These are phyloP conservation scores for Lepisosteus osseus DNA, from an alignment of 2,113 vertebrate genomes.

Conservation along the genomic window DNA sequence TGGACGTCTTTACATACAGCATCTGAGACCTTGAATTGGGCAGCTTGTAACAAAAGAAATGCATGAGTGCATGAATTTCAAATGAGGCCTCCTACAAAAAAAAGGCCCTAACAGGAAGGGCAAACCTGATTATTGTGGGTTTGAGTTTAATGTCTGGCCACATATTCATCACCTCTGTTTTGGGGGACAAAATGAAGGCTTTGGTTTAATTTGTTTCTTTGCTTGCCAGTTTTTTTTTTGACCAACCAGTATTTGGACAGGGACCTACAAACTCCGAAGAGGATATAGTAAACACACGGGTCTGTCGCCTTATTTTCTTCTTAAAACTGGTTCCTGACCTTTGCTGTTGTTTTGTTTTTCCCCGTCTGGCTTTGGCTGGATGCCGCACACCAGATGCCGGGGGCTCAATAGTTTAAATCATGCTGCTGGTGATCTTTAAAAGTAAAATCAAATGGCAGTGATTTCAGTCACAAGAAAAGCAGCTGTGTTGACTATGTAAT, in stretches of 20 bases:
- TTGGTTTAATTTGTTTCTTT: too few species aligned
- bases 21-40: too few species aligned
- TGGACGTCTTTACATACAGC: too few species aligned
- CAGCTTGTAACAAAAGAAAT: too few species aligned
- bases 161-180: too few species aligned
- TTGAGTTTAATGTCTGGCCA: too few species aligned
- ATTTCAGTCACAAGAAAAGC: background rate
- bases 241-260: too few species aligned
- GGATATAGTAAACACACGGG: background rate
- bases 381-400: background rate
- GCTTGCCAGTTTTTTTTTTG: too few species aligned
- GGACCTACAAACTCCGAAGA: too few species aligned
- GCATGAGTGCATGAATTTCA: too few species aligned
- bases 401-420: background rate
- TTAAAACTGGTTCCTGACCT: background rate
- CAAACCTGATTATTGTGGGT: background rate
- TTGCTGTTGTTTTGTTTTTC: background rate
- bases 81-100: background rate
- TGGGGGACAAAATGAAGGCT: too few species aligned
- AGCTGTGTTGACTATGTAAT: constrained; percentile 6
- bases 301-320: background rate
- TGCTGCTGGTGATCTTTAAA: background rate
- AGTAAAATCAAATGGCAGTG: background rate
- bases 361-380: background rate
- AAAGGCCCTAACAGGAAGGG: background rate